Evolutionary conservation across 2,797 vertebrate species (phyloP), one percentile per base, ranked within the genome.

Genomic region (Helarctos malayanus): DNA sequence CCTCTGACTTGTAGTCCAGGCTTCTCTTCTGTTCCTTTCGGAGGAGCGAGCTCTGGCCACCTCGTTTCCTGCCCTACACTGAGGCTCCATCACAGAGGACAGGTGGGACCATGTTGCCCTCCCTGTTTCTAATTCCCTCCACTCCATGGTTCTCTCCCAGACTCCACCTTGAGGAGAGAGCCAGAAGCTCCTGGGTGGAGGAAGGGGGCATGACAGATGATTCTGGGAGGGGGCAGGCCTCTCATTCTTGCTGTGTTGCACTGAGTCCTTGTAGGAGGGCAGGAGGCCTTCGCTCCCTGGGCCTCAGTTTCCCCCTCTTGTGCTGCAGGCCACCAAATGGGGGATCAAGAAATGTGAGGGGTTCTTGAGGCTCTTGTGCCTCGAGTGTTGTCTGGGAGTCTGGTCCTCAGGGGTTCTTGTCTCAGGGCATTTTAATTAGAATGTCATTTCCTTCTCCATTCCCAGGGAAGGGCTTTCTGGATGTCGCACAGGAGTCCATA

Each of bases 401-500:
- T 80, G 41, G 41, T 52, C 52, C 29, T 73, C 8, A 10, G 69
- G 52, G 49, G 65, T 69, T 90, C 54, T 90, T 79, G 59, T 94
- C 96, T 97, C 88, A 86, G 88, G 84, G 32, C 32, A 18, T 18
- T 65, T 65, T 65, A 41, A 76, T 87, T 61, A 90, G 92, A 96
- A 41, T 92, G 76, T 92, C 27, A 69, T 89, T 92, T 95, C 82
- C 56, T 96, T 92, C 78, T 95, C 87, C 4, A 23, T 45, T 94
- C 52, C 93, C 65, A 54, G 49, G 19, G 78, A 76, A 73, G 68
- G 47, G n/a, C 32, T 79, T 96, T 93, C 47, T 90, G 95, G 89
- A 96, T 89, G 95, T 95, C 84, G 56, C 69, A 52, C 23, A 56
- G 82, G 47, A 59, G 12, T 71, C 75, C 68, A 41, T 63, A 84